Evolutionary conservation across 2,797 vertebrate genomes (phyloP).

Genomic region (Urophycis tenuis): DNA sequence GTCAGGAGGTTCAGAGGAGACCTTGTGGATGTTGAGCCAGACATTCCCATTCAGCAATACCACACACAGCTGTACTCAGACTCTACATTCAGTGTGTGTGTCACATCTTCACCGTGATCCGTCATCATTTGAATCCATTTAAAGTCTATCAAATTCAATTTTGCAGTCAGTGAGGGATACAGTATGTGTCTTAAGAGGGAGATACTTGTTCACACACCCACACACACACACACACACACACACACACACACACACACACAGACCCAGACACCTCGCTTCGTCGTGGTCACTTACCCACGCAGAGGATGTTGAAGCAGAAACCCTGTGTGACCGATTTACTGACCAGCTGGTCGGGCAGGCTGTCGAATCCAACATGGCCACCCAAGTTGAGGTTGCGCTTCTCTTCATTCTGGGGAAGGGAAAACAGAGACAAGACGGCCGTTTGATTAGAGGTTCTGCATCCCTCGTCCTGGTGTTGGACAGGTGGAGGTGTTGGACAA

Average conservation of each 20-base stretch:
- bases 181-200: not conserved
- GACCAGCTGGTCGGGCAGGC: constrained; percentile 96
- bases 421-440: constrained; percentile 26
- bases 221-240: not conserved
- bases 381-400: constrained; percentile 86
- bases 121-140: not conserved
- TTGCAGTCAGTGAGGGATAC: not conserved
- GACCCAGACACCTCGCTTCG: not conserved
- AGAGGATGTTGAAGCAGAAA: constrained; percentile 99
- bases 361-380: constrained; percentile 97
- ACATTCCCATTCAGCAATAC: not conserved
- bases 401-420: constrained; percentile 82
- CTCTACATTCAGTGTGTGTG: not conserved
- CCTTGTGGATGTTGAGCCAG: not conserved
- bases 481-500: not conserved
- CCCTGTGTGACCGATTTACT: constrained; percentile 97
- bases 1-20: not conserved
- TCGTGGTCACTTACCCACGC: constrained; percentile 82
- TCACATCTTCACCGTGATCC: not conserved
- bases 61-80: not conserved
- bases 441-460: not conserved
- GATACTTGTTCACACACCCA: not conserved
- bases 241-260: not conserved
- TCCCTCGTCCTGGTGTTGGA: not conserved
- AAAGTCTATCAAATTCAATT: not conserved